Conservation (phyloP, 2,888 invertebrate genomes). For the Theretra japonica region DNA sequence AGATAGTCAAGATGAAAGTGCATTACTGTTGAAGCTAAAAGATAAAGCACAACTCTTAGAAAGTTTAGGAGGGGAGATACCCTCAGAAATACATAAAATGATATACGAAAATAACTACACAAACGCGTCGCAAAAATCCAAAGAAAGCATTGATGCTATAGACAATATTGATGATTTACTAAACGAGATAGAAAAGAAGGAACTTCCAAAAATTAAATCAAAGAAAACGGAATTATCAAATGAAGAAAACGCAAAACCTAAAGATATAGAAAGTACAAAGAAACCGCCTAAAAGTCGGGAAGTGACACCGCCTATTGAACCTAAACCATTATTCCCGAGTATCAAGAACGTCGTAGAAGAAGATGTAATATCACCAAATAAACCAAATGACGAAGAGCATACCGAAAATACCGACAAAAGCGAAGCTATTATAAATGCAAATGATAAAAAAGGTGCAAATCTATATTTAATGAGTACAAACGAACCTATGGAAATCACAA, state of each 20-base stretch:
- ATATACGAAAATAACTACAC: slow-evolving; percentile 65
- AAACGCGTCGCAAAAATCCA: slow-evolving; percentile 54
- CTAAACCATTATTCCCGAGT: slow-evolving; percentile 55
- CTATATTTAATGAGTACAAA: slow-evolving; percentile 64
- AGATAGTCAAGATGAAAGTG: slow-evolving; percentile 70
- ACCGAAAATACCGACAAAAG: slow-evolving; percentile 49
- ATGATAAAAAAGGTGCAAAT: slow-evolving; percentile 69
- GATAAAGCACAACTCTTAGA: slow-evolving; percentile 81
- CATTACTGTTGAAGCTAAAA: slow-evolving; percentile 70
- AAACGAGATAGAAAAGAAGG: slow-evolving; percentile 75
- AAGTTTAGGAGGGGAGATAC: slow-evolving; percentile 82
- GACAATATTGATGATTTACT: slow-evolving; percentile 70
- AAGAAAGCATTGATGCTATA: slow-evolving; percentile 46
- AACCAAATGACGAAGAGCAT: slow-evolving; percentile 43
- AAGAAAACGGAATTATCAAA: slow-evolving; percentile 58
- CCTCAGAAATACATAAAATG: slow-evolving; percentile 76
- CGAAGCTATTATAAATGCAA: slow-evolving; percentile 38
- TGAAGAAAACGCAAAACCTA: slow-evolving; percentile 47
- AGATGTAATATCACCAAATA: slow-evolving; percentile 50
- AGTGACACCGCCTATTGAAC: slow-evolving; percentile 54
- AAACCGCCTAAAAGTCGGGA: slow-evolving; percentile 58
- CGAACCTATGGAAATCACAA: slow-evolving; percentile 57
- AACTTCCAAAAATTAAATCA: slow-evolving; percentile 65
- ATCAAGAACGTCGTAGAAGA: slow-evolving; percentile 50
- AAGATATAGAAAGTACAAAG: slow-evolving; percentile 47